phyloP scores from a whole-genome alignment of 2,113 vertebrate genomes.

The Pygoscelis adeliae region DNA sequence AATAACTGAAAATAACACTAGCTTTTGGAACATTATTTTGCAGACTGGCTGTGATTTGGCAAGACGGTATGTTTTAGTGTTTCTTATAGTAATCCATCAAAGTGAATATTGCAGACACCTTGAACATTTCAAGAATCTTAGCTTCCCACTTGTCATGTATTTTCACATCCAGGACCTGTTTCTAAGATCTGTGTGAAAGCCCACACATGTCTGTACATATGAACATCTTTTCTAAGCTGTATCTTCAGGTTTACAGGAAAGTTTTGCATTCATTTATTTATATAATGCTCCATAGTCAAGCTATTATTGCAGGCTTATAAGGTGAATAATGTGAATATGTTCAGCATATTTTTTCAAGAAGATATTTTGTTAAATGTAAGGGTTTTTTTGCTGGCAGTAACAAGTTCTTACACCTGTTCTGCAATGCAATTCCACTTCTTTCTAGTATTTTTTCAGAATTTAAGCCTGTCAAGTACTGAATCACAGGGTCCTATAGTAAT shows the following conservation, averaged over 20 bases:
- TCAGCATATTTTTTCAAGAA: background rate
- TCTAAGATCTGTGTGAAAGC: background rate
- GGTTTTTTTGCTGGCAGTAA: background rate
- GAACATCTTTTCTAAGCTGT: background rate
- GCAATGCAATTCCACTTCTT: background rate
- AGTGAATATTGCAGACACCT: background rate
- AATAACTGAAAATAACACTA: background rate
- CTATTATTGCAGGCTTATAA: background rate
- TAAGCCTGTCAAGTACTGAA: background rate
- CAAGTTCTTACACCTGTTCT: background rate
- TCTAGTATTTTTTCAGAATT: background rate
- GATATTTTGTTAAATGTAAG: background rate
- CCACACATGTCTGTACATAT: background rate
- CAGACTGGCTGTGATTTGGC: background rate
- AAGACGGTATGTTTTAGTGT: background rate
- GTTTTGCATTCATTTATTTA: background rate
- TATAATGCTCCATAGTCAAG: background rate
- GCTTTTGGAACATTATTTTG: background rate
- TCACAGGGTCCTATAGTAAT: background rate
- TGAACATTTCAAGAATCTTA: background rate
- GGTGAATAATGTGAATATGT: background rate
- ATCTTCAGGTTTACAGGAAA: background rate
- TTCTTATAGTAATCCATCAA: background rate
- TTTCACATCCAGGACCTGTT: background rate
- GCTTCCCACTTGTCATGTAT: background rate